Conservation (phyloP, 2,888 invertebrate genomes). For the Xestia c-nigrum region DNA sequence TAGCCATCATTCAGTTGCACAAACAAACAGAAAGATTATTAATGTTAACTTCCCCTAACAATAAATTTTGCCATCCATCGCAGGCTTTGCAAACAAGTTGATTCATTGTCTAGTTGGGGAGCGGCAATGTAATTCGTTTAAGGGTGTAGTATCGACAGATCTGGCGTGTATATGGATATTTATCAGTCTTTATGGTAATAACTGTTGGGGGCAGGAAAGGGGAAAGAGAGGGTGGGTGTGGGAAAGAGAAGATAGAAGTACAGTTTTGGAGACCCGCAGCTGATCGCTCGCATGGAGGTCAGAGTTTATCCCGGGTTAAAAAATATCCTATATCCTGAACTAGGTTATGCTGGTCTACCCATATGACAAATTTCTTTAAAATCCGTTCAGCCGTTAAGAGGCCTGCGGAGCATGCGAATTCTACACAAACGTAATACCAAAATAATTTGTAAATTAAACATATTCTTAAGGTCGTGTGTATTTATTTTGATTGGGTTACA, state of each 20-base stretch:
- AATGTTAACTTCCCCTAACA: constrained; percentile 47
- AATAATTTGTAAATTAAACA: too few relatives aligned
- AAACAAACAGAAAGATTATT: constrained; percentile 58
- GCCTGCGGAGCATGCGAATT: too few relatives aligned
- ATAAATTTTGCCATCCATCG: constrained; percentile 62
- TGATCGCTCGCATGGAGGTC: not conserved
- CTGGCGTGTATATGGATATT: constrained; percentile 76
- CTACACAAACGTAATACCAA: too few relatives aligned
- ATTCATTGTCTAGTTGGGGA: constrained; percentile 31
- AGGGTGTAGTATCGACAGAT: constrained; percentile 68
- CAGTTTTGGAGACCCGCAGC: not conserved
- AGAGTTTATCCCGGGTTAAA: not conserved
- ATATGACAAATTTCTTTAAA: not conserved
- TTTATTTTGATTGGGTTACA: too few relatives aligned
- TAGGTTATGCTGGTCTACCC: not conserved
- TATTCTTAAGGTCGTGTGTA: too few relatives aligned
- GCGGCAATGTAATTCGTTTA: constrained; percentile 60
- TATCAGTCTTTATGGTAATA: constrained; percentile 82
- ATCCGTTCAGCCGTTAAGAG: not conserved
- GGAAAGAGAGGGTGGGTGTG: not conserved
- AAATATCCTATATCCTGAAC: not conserved
- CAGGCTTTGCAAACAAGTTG: constrained; percentile 43
- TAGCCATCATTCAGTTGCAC: constrained; percentile 49
- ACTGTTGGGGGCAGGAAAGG: constrained; percentile 58
- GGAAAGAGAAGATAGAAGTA: constrained; percentile 34